phyloP scores from a whole-genome alignment of 2,113 vertebrate species.

The Gymnogyps californianus region DNA sequence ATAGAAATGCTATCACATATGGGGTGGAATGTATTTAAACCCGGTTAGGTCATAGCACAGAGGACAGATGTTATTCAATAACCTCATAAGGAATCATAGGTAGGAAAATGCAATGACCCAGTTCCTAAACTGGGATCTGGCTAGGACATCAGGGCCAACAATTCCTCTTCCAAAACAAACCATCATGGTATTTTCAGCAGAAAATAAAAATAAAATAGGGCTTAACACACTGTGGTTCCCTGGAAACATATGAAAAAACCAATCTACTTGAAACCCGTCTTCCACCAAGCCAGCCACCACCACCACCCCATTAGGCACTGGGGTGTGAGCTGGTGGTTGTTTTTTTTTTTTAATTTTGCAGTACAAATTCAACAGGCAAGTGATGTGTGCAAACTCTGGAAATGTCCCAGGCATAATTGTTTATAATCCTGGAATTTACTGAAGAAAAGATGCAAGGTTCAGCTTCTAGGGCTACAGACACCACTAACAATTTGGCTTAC shows the following conservation, averaged over 20 bases:
- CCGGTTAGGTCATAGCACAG: not conserved
- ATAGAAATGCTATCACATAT: not conserved
- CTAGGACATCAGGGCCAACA: not conserved
- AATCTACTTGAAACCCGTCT: not conserved
- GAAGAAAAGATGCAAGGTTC: not conserved
- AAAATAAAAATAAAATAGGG: not conserved
- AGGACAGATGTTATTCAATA: not conserved
- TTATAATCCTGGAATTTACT: not conserved
- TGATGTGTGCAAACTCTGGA: not conserved
- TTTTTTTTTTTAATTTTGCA: not conserved
- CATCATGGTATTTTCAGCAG: not conserved
- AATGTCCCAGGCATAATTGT: not conserved
- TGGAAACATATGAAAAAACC: not conserved
- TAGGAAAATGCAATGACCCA: not conserved
- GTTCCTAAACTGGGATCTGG: not conserved
- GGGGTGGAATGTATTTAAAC: not conserved
- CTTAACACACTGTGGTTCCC: not conserved
- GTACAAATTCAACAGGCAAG: not conserved
- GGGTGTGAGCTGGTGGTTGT: not conserved
- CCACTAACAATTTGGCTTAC: not conserved
- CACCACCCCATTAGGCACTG: not conserved
- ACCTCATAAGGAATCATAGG: not conserved
- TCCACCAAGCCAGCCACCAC: not conserved
- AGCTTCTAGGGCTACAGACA: not conserved
- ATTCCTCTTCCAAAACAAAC: not conserved